Evolutionary conservation across 2,113 vertebrate species (phyloP).

Genomic region (Hirundichthys speculiger): DNA sequence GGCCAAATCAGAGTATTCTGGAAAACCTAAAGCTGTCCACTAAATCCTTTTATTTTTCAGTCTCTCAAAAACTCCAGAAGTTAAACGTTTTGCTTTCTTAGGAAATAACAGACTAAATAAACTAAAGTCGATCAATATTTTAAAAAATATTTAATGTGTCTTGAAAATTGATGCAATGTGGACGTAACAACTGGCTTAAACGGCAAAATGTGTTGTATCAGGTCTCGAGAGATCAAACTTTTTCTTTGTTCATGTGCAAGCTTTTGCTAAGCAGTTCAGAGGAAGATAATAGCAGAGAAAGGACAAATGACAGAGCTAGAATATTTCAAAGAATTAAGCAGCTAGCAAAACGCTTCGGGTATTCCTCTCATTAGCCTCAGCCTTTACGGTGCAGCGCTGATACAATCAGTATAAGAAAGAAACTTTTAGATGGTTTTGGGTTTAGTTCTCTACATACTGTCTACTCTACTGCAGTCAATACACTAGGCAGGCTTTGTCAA

Average conservation of each 20-base stretch:
- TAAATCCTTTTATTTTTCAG: too few species aligned
- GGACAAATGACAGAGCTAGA: conserved; percentile 14
- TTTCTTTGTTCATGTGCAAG: conserved; percentile 5
- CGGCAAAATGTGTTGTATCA: background rate
- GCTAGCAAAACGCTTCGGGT: conserved; percentile 34
- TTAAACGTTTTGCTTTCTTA: too few species aligned
- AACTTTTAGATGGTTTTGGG: conserved; percentile 59
- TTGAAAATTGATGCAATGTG: too few species aligned
- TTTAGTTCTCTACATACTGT: conserved; percentile 86
- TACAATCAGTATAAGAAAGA: background rate
- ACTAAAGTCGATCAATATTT: too few species aligned
- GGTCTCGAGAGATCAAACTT: background rate
- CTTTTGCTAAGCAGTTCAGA: conserved; percentile 33
- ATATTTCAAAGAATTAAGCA: conserved; percentile 31
- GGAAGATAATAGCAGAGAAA: conserved; percentile 12
- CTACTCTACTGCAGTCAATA: conserved; percentile 67
- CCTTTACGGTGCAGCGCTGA: background rate
- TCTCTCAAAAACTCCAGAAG: too few species aligned
- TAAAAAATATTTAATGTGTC: too few species aligned
- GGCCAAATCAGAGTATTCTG: too few species aligned
- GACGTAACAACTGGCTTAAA: background rate
- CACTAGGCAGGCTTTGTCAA: conserved; percentile 88
- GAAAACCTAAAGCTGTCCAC: too few species aligned
- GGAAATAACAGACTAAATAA: too few species aligned
- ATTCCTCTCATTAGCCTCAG: background rate